Base-by-base conservation (phyloP, 2,113 vertebrate genomes). In the Tachycineta bicolor region DNA sequence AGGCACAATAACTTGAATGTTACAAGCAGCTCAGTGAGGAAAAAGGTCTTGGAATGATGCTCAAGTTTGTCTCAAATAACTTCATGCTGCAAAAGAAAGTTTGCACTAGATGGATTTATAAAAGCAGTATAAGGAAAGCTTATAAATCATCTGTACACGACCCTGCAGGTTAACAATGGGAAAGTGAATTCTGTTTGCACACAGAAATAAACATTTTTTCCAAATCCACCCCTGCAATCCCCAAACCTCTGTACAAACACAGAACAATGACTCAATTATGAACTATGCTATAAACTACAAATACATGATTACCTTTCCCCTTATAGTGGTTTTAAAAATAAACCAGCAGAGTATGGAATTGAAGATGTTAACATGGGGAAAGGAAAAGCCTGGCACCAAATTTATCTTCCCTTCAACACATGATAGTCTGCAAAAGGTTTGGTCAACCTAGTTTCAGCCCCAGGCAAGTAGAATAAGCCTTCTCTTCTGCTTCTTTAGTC, bases 1-100 rank as follows among this genome's bases (percentile, higher is more conserved):
- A 97, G 96, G 96, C 90, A 95, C 95, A 97, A 97, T 92, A 97
- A 94, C 80, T 46, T 11, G 53, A 94, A 95, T 44, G 93, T 96
- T 97, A 94, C 92, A 82, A 84, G 83, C 80, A 88, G 56, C 53
- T 90, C 11, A 9, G 80, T 39, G 62, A 95, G 43, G 69, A 79
- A 95, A 94, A 94, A 95, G 83, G 80, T 78, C 92, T 92, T 92
- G 86, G 58, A 95, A 71, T 76, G 86, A 94, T 92, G 86, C 77
- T 96, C 52, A 84, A 73, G 90, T 93, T 94, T 95, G 83, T 97
- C 83, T 96, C 89, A 87, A 95, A 96, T 94, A 97, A 96, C 88
- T 79, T 93, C 65, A 76, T 46, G 55, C 53, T 96, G 93, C 79
- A 90, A 93, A 94, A 94, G 73, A 96, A 97, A 97, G 92, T 97